A percentile compares a stretch with the other conserved stretches of the same genome.
Conservation (phyloP, 2,113 vertebrate genomes). For the Sialia sialis region DNA sequence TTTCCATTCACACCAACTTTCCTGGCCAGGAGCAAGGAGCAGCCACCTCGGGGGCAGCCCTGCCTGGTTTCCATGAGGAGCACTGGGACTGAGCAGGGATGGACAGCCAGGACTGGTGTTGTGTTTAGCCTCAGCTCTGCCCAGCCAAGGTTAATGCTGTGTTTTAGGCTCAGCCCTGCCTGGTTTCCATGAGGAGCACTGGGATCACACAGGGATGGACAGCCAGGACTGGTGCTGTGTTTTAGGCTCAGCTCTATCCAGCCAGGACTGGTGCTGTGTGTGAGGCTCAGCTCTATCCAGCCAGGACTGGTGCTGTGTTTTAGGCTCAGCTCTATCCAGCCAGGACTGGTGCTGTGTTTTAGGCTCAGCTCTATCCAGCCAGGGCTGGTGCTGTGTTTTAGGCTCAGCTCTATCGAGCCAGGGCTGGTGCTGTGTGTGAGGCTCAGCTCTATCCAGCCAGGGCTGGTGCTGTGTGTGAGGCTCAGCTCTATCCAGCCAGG, state of each 20-base stretch:
- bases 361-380: neutral
- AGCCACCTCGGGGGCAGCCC: rapidly evolving
- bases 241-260: no score
- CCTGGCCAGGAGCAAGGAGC: neutral
- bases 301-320: neutral
- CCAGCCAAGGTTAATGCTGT: no score
- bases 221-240: no score
- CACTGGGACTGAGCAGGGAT: rapidly evolving
- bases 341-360: rapidly evolving
- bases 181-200: no score
- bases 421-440: rapidly evolving
- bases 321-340: no score
- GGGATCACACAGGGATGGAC: no score
- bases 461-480: no score
- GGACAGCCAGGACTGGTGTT: neutral
- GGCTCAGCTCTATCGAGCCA: no score
- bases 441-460: rapidly evolving
- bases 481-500: no score
- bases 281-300: neutral
- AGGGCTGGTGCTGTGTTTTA: no score
- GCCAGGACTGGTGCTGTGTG: rapidly evolving
- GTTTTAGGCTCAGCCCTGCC: no score
- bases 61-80: rapidly evolving
- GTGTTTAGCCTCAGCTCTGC: no score
- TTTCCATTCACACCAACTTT: neutral